These are phyloP conservation scores for Vidua macroura DNA, from an alignment of 2,113 vertebrate genomes.

Conservation along the genomic window DNA sequence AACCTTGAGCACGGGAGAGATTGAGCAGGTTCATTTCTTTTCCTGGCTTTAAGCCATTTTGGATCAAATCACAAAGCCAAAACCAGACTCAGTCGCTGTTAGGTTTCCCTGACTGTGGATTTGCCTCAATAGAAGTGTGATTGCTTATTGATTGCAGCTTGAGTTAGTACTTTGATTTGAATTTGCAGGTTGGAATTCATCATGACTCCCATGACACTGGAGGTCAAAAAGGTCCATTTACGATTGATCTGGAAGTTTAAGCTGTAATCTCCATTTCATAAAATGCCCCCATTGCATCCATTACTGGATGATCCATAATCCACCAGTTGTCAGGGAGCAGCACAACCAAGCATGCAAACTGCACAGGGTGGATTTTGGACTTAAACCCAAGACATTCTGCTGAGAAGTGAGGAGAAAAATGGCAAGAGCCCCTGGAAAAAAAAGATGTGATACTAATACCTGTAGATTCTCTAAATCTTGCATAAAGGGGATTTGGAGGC, in stretches of 20 bases:
- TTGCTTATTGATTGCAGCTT: neutral
- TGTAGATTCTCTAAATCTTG: neutral
- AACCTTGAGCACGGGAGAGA: neutral
- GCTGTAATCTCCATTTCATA: neutral
- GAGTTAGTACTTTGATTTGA: neutral
- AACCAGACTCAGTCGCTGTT: neutral
- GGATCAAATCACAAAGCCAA: neutral
- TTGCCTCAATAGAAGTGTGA: neutral
- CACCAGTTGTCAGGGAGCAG: neutral
- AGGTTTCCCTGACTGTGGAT: neutral
- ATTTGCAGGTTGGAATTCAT: constrained; percentile 17
- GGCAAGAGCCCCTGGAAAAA: neutral
- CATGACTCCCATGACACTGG: neutral
- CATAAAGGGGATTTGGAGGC: neutral
- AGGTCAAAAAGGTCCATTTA: constrained; percentile 30
- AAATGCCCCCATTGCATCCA: neutral
- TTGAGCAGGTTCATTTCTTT: neutral
- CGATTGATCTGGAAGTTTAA: neutral
- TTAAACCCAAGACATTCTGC: neutral
- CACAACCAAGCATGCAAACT: neutral
- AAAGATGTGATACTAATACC: neutral
- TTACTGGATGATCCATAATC: neutral
- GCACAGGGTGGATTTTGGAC: neutral
- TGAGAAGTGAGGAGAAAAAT: neutral
- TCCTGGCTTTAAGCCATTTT: neutral